Evolutionary conservation across 2,113 vertebrate genomes (phyloP), one percentile per base, ranked within the genome.

Genomic region (Oplegnathus fasciatus): DNA sequence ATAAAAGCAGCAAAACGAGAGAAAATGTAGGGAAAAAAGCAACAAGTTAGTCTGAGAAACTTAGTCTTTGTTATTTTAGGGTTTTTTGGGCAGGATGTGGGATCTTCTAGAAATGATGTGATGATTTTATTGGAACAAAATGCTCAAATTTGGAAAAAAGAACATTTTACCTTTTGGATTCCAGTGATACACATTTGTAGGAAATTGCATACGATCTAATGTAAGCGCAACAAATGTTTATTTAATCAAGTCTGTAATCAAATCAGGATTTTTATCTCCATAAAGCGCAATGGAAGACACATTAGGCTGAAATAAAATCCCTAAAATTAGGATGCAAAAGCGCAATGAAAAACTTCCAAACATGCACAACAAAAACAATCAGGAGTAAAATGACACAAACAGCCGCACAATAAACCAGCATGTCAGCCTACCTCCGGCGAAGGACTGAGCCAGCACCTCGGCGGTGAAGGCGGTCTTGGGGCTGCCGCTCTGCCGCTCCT

Each of bases 401-500:
- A 26, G 28, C 13, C 24, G 9, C 4, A 9, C 4, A 30, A 11
- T 32, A 17, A 30, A 52, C 0, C 87, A 40, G 75, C 42, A 17
- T 26, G 18, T 50, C 20, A 54, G 54, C 94, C 86, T 91, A 99
- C 98, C 98, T 95, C 98, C 98, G 0, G 96, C 96, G 93, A 99
- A 99, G 72, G 98, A 98, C 95, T 99, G 98, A 0, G 98, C 98
- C 91, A 99, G 95, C 20, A 98, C 98, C 87, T 99, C 98, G 1
- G 98, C 98, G 14, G 98, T 99, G 96, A 99, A 99, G 42, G 98
- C 98, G 1, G 97, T 99, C 83, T 96, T 98, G 88, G 97, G 97
- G 89, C 94, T 94, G 84, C 81, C 65, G 87, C 79, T 80, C 48
- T 92, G 95, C 85, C 97, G 96, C 92, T 97, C 97, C 89, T 98